phyloP scores from a whole-genome alignment of 2,113 vertebrate genomes.

The Numida meleagris region DNA sequence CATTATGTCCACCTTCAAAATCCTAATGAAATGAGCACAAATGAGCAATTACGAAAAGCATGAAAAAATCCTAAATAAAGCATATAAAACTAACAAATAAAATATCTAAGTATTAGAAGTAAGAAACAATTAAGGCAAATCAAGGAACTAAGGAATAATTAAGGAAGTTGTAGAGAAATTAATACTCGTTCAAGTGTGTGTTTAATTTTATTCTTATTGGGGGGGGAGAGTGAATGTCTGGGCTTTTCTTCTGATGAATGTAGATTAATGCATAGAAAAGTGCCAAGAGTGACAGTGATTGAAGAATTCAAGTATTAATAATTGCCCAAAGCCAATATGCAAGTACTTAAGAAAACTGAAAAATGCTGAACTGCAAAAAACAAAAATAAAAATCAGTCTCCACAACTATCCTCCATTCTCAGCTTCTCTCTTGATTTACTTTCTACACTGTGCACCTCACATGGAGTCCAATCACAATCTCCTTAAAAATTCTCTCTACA shows the following conservation, averaged over 20 bases:
- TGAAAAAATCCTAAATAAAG: background rate
- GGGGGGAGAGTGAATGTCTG: background rate
- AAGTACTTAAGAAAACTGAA: background rate
- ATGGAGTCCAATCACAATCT: background rate
- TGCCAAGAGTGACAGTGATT: accelerated
- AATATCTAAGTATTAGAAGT: background rate
- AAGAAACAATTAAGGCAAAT: background rate
- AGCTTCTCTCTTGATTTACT: background rate
- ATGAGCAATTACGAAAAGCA: background rate
- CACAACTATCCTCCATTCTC: background rate
- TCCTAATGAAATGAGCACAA: background rate
- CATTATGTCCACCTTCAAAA: background rate
- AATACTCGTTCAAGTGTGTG: background rate
- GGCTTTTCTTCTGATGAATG: background rate
- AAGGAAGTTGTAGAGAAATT: background rate
- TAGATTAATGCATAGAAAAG: background rate
- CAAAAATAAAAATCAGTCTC: background rate
- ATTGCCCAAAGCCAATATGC: background rate
- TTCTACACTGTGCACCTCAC: background rate
- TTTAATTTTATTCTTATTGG: background rate
- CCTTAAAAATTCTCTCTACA: background rate
- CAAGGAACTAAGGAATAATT: too few species aligned
- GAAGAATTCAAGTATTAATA: background rate
- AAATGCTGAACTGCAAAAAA: background rate
- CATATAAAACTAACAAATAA: background rate